A percentile compares a stretch with the other conserved stretches of the same genome.
These are phyloP conservation scores for Frankliniella fusca DNA, from an alignment of 2,888 invertebrate species.

Conservation along the genomic window DNA sequence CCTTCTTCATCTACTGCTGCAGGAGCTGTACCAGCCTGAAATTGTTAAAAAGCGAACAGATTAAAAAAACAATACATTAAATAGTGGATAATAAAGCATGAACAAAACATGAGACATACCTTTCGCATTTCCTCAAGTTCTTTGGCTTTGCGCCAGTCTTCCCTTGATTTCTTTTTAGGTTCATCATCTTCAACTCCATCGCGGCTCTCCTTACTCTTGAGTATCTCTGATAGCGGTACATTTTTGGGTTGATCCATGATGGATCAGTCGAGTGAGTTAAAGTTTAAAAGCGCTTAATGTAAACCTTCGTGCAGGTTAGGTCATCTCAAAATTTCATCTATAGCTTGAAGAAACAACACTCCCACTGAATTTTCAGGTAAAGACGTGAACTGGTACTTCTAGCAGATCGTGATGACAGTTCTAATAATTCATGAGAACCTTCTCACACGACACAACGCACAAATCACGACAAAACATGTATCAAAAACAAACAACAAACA, in stretches of 20 bases:
- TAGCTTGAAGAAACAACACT: too few relatives aligned
- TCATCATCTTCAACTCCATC: slow-evolving; percentile 60
- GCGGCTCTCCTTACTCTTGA: slow-evolving; percentile 59
- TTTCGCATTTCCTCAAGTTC: slow-evolving; percentile 97
- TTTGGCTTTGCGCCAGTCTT: slow-evolving; percentile 96
- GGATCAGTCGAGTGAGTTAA: neutral
- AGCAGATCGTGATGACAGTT: too few relatives aligned
- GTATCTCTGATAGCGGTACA: slow-evolving; percentile 67
- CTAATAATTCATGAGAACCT: too few relatives aligned
- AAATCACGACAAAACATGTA: too few relatives aligned
- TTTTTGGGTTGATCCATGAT: slow-evolving; percentile 46
- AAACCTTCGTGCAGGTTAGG: too few relatives aligned
- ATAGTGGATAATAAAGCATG: neutral
- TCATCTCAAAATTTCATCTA: too few relatives aligned
- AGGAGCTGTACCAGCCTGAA: slow-evolving; percentile 80
- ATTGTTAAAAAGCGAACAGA: slow-evolving; percentile 28
- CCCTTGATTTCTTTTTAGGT: slow-evolving; percentile 80
- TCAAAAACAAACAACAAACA: too few relatives aligned
- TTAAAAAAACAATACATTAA: neutral
- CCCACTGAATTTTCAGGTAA: too few relatives aligned
- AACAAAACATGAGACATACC: slow-evolving; percentile 39
- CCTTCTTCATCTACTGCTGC: slow-evolving; percentile 75
- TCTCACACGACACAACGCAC: too few relatives aligned
- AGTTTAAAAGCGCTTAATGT: too few relatives aligned
- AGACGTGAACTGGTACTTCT: too few relatives aligned